These are phyloP conservation scores for Salarias fasciatus DNA, from an alignment of 2,797 vertebrate species.

Conservation along the genomic window DNA sequence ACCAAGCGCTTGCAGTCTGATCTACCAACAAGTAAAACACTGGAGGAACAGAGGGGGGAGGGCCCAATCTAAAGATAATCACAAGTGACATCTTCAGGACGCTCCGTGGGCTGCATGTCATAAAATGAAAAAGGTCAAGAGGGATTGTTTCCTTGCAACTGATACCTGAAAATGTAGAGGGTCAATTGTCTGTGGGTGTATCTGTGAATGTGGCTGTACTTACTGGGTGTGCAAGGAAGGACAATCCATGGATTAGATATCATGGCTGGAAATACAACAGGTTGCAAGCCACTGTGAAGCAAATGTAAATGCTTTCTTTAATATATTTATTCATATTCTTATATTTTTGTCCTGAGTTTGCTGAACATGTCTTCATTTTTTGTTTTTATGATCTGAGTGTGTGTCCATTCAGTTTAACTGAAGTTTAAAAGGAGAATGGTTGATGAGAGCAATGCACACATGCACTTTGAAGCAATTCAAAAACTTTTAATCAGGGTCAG, in stretches of 20 bases:
- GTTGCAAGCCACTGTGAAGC: constrained; percentile 25
- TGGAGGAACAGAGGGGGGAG: constrained; percentile 2
- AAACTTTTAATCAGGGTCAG: too few relatives aligned
- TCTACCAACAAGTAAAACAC: constrained; percentile 40
- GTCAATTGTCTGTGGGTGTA: constrained; percentile 34
- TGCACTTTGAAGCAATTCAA: too few relatives aligned
- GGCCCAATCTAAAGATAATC: constrained; percentile 62
- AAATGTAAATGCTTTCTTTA: constrained; percentile 16
- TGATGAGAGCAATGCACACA: too few relatives aligned
- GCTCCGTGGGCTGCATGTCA: constrained; percentile 22
- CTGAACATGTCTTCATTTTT: background rate
- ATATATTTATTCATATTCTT: background rate
- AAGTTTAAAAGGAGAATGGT: too few relatives aligned
- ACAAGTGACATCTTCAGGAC: constrained; percentile 55
- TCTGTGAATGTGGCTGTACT: constrained; percentile 50
- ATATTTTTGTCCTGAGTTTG: background rate
- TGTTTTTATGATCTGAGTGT: background rate
- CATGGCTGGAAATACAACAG: constrained; percentile 32
- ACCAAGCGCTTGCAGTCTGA: constrained; percentile 49
- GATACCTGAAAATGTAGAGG: constrained; percentile 34
- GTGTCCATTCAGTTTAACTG: background rate
- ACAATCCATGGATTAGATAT: constrained; percentile 45
- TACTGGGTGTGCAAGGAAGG: constrained; percentile 18
- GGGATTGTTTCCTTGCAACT: constrained; percentile 44
- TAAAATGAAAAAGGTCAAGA: constrained; percentile 34